Evolutionary conservation across 2,113 vertebrate genomes (phyloP).

Genomic region (Galemys pyrenaicus): DNA sequence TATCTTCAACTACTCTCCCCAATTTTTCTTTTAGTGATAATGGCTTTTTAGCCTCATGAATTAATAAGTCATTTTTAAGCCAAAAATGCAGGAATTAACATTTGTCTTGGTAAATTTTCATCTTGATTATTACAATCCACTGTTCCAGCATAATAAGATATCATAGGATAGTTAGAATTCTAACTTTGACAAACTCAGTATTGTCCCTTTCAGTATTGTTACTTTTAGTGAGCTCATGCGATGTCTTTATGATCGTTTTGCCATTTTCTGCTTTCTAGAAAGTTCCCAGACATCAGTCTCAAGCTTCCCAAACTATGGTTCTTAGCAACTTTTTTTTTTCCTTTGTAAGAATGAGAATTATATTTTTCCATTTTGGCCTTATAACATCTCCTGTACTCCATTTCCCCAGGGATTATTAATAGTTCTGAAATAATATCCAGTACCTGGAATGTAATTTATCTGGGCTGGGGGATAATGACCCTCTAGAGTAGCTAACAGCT

Average conservation of each 20-base stretch:
- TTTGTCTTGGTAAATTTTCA: constrained; percentile 21
- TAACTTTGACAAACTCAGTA: constrained; percentile 3
- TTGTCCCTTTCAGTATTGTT: neutral
- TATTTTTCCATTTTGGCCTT: neutral
- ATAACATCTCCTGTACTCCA: neutral
- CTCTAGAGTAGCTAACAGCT: neutral
- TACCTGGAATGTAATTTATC: neutral
- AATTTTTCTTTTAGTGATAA: constrained; percentile 20
- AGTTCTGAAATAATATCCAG: neutral
- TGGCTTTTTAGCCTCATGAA: neutral
- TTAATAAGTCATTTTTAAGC: constrained; percentile 37
- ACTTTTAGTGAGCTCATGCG: neutral
- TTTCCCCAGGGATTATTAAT: neutral
- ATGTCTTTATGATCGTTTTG: neutral
- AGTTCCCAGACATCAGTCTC: neutral
- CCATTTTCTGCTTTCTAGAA: neutral
- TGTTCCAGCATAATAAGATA: constrained; percentile 6
- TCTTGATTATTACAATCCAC: neutral
- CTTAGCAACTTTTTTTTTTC: neutral
- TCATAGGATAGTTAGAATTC: constrained; percentile 11
- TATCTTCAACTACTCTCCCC: neutral
- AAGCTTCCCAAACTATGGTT: neutral
- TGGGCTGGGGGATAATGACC: neutral
- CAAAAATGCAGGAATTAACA: neutral
- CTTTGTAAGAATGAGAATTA: neutral